These are phyloP conservation scores for Danio albolineatus DNA, from an alignment of 2,797 vertebrate genomes.

Conservation along the genomic window DNA sequence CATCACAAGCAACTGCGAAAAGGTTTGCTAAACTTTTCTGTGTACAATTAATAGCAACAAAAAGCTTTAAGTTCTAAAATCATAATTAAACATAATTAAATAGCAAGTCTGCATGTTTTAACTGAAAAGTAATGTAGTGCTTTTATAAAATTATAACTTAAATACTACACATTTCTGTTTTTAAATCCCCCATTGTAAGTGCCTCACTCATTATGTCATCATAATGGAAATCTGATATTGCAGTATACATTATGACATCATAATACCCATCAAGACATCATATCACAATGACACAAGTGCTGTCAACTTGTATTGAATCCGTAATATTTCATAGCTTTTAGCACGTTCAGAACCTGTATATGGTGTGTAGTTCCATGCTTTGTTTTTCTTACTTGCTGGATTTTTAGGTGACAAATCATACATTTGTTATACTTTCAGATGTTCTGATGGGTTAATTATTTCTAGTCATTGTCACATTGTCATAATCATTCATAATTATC, in stretches of 20 bases:
- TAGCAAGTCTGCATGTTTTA: background rate
- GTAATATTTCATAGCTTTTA: conserved; percentile 9
- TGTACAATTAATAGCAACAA: background rate
- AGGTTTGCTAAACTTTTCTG: background rate
- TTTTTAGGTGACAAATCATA: conserved; percentile 2
- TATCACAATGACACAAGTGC: background rate
- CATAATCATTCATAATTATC: background rate
- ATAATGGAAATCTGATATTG: no score
- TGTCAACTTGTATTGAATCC: background rate
- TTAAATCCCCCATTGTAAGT: background rate
- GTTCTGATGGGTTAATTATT: background rate
- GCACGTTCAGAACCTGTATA: conserved; percentile 4
- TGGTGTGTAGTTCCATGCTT: background rate
- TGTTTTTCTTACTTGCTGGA: background rate
- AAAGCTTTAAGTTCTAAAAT: background rate
- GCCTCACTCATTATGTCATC: background rate
- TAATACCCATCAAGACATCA: no score
- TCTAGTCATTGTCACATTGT: background rate
- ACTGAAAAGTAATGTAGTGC: background rate
- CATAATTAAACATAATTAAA: background rate
- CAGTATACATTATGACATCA: no score
- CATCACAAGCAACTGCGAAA: background rate
- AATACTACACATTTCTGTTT: background rate
- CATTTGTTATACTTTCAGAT: background rate
- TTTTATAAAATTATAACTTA: background rate